These are phyloP conservation scores for Pedetes capensis DNA, from an alignment of 2,113 vertebrate genomes.

Conservation along the genomic window DNA sequence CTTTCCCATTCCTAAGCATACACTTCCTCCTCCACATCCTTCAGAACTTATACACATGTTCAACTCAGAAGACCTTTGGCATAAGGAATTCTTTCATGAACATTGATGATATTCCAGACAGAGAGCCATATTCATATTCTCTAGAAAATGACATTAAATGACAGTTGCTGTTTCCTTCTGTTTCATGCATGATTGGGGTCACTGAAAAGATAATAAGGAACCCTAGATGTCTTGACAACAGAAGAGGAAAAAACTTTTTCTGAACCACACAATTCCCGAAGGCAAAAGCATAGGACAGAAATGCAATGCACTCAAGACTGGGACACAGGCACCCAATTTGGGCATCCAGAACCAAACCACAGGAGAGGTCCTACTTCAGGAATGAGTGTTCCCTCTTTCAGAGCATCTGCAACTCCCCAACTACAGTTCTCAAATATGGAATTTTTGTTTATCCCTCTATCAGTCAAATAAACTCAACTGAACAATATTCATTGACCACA, in stretches of 20 bases:
- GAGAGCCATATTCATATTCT: background rate
- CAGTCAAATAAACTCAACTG: background rate
- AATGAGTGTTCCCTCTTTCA: background rate
- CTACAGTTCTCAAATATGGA: background rate
- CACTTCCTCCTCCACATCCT: background rate
- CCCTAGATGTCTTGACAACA: background rate
- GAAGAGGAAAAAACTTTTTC: background rate
- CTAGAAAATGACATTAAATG: background rate
- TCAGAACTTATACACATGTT: background rate
- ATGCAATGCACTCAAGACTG: background rate
- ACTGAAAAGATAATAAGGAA: background rate
- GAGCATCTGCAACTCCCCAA: background rate
- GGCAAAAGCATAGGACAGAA: background rate
- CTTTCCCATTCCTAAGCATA: background rate
- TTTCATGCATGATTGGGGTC: background rate
- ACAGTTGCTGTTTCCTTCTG: background rate
- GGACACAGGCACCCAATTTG: background rate
- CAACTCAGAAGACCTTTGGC: background rate
- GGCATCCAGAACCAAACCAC: background rate
- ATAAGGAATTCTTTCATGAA: background rate
- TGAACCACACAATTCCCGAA: background rate
- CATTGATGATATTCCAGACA: background rate
- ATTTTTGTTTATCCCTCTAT: background rate
- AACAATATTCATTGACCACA: background rate
- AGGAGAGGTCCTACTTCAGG: background rate